Evolutionary conservation across 1,140 invertebrate species (phyloP), one percentile per base, ranked within the genome.

Genomic region (Heliconius congener): DNA sequence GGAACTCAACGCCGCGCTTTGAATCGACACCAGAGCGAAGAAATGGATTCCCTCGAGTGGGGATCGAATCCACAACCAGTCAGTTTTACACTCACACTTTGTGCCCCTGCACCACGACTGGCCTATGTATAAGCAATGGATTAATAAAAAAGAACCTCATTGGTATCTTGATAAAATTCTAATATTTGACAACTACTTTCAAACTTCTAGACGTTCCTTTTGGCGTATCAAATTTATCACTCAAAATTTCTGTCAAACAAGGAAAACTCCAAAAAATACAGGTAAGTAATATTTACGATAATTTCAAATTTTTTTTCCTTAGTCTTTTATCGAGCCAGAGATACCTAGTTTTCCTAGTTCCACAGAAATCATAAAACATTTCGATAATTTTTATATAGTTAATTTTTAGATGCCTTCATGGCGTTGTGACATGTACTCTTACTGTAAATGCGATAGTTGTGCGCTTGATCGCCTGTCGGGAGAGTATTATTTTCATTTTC

Each of bases 201-300:
- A 83, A 84, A 83, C 34, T 73, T 74, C 19, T 76, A 73, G 39
- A 75, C 73, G 74, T 82, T 84, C 79, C 75, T 78, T 81, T 75
- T 84, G 81, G 60, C 80, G 70, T 34, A 70, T 78, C 37, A 79
- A 73, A 66, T 30, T 80, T 77, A 80, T 70, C 50, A 83, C 23
- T 81, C 82, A 83, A 83, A 85, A 80, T 82, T 81, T 71, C 75
- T 60, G 76, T 78, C 72, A 83, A 46, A 71, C 57, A 79, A 77
- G 19, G n/a, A 83, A 81, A 79, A 77, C 30, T 42, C 70, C 74
- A 74, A 81, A 82, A 82, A 81, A 84, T 82, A 66, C 75, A 52
- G 78, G 81, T 84, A 76, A 82, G 83, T 84, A 81, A 19, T 50
- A 55, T 39, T 66, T 27, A 66, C 23, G 11, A 57, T 57, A 23